These are phyloP conservation scores for Parauchenoglanis punctatus DNA, from an alignment of 2,797 vertebrate genomes.

Conservation along the genomic window DNA sequence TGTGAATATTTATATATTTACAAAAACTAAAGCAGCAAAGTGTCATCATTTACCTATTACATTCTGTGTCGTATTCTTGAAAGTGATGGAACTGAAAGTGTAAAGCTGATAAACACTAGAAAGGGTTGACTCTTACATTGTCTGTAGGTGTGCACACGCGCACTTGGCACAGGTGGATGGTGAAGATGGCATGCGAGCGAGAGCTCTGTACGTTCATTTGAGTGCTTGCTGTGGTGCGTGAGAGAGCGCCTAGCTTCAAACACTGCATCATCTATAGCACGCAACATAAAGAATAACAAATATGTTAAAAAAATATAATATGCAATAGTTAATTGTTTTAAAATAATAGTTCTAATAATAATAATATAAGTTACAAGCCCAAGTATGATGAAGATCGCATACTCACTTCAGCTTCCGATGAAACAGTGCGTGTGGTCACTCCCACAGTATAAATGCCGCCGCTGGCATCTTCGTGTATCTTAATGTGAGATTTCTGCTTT, in stretches of 20 bases:
- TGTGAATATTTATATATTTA: not conserved
- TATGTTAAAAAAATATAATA: not conserved
- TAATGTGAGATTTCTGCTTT: slow-evolving; percentile 94
- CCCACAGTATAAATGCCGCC: slow-evolving; percentile 96
- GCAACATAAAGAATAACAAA: not conserved
- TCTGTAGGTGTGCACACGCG: slow-evolving; percentile 81
- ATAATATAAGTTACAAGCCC: not conserved
- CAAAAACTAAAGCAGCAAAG: not conserved
- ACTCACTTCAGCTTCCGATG: slow-evolving; percentile 87
- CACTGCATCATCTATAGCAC: slow-evolving; percentile 90
- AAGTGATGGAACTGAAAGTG: not conserved
- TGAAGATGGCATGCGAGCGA: slow-evolving; percentile 94
- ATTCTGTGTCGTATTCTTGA: not conserved
- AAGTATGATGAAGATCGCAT: not conserved
- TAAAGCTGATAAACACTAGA: not conserved
- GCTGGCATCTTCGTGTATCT: slow-evolving; percentile 91
- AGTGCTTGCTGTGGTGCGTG: slow-evolving; percentile 93
- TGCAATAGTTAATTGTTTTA: not conserved
- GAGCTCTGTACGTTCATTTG: slow-evolving; percentile 99
- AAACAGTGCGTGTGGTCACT: slow-evolving; percentile 89
- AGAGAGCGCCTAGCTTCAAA: slow-evolving; percentile 91
- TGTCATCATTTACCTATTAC: not conserved
- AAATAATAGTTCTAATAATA: not conserved
- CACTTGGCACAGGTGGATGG: slow-evolving; percentile 92
- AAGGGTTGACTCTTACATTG: slow-evolving; percentile 71